Evolutionary conservation across 1,140 invertebrate species (phyloP).

Genomic region (Heliconius himera): DNA sequence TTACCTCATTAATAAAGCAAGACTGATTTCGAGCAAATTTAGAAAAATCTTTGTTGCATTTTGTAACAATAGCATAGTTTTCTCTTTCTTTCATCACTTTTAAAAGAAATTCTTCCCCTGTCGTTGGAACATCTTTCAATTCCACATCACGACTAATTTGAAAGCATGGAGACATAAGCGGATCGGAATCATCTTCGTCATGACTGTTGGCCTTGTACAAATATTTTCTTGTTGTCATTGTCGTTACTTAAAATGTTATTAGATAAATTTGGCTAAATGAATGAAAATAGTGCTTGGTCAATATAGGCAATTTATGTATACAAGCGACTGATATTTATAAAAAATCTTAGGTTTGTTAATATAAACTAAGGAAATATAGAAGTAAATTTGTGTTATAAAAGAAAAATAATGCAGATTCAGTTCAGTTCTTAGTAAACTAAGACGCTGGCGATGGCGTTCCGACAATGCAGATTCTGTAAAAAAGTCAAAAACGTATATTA

Average conservation of each 20-base stretch:
- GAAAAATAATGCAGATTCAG: too few relatives aligned
- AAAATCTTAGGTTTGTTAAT: too few relatives aligned
- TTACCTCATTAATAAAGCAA: constrained; percentile 62
- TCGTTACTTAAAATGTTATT: neutral
- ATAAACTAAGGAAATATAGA: too few relatives aligned
- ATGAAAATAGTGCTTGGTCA: too few relatives aligned
- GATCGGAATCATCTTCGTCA: constrained; percentile 46
- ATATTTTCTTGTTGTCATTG: constrained; percentile 42
- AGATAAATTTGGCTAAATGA: too few relatives aligned
- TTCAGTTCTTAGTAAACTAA: too few relatives aligned
- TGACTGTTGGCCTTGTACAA: constrained; percentile 43
- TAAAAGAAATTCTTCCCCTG: constrained; percentile 69
- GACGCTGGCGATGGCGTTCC: too few relatives aligned
- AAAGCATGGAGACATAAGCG: constrained; percentile 58
- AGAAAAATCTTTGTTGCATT: constrained; percentile 59
- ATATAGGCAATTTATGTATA: too few relatives aligned
- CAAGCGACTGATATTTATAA: too few relatives aligned
- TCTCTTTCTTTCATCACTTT: constrained; percentile 68
- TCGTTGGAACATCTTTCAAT: constrained; percentile 64
- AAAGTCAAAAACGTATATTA: neutral
- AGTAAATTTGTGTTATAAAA: too few relatives aligned
- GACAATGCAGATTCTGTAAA: too few relatives aligned
- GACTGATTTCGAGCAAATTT: constrained; percentile 65
- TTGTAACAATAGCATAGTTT: constrained; percentile 55
- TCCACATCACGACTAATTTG: constrained; percentile 57